Conservation (phyloP, 2,888 invertebrate genomes). For the Hyposoter didymator region DNA sequence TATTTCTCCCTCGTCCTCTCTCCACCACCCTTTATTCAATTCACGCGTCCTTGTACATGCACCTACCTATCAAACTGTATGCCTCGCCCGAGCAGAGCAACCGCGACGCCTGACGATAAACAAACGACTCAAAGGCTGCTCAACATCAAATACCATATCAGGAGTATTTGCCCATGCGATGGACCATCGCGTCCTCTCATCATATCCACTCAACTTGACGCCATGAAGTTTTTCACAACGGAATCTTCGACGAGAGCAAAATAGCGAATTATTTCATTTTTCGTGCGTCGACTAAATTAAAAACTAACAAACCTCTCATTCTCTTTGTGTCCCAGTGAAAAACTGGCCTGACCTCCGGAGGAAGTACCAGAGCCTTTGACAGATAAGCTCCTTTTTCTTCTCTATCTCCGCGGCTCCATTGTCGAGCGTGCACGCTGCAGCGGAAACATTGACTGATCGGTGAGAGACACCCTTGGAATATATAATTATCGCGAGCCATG, state of each 20-base stretch:
- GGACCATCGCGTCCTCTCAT: background rate
- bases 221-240: background rate
- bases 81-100: constrained; percentile 29
- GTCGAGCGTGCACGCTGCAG: constrained; percentile 79
- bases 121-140: constrained; percentile 78
- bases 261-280: constrained; percentile 72
- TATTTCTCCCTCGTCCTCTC: background rate
- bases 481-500: constrained; percentile 80
- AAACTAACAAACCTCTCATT: constrained; percentile 68
- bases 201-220: background rate
- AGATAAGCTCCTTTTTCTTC: constrained; percentile 82
- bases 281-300: constrained; percentile 79
- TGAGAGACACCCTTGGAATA: constrained; percentile 83
- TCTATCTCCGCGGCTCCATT: constrained; percentile 80
- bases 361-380: constrained; percentile 80
- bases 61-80: constrained; percentile 4
- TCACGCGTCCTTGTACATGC: constrained; percentile 11
- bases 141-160: constrained; percentile 82
- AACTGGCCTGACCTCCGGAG: constrained; percentile 72
- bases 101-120: constrained; percentile 47
- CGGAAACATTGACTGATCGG: constrained; percentile 85
- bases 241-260: constrained; percentile 32
- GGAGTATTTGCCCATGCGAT: constrained; percentile 59
- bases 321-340: constrained; percentile 53
- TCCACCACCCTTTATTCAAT: constrained; percentile 10